Evolutionary conservation across 2,113 vertebrate genomes (phyloP).

Genomic region (Nyctereutes procyonoides): DNA sequence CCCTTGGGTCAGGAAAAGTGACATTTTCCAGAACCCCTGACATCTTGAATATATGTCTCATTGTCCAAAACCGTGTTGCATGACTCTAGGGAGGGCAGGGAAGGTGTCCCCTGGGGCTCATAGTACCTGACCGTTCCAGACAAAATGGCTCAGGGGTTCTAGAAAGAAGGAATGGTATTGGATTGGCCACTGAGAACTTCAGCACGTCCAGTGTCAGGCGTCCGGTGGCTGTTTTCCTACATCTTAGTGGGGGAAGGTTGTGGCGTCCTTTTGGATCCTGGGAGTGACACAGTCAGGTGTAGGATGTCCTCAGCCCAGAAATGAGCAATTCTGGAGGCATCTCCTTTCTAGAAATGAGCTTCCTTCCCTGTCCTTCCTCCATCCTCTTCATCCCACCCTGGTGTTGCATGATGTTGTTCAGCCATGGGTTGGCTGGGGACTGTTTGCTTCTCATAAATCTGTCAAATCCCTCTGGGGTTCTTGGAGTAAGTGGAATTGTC

Average conservation of each 20-base stretch:
- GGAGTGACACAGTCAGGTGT: neutral
- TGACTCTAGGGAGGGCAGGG: neutral
- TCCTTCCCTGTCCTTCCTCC: neutral
- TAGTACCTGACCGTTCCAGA: neutral
- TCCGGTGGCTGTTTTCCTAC: neutral
- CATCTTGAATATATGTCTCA: neutral
- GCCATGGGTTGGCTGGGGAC: neutral
- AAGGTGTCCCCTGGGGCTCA: neutral
- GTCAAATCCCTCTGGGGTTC: neutral
- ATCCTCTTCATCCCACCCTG: neutral
- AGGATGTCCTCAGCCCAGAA: neutral
- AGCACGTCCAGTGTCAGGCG: neutral
- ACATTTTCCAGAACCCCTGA: neutral
- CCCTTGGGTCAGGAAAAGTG: neutral
- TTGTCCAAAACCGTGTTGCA: neutral
- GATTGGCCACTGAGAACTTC: neutral
- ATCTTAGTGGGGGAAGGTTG: neutral
- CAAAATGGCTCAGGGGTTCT: neutral
- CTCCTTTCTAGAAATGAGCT: neutral
- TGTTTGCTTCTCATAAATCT: neutral
- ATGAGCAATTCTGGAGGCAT: neutral
- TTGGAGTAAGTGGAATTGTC: neutral
- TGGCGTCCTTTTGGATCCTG: neutral
- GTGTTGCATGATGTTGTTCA: neutral
- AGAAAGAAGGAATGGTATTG: neutral